phyloP scores from a whole-genome alignment of 2,113 vertebrate genomes.

The Canis aureus region DNA sequence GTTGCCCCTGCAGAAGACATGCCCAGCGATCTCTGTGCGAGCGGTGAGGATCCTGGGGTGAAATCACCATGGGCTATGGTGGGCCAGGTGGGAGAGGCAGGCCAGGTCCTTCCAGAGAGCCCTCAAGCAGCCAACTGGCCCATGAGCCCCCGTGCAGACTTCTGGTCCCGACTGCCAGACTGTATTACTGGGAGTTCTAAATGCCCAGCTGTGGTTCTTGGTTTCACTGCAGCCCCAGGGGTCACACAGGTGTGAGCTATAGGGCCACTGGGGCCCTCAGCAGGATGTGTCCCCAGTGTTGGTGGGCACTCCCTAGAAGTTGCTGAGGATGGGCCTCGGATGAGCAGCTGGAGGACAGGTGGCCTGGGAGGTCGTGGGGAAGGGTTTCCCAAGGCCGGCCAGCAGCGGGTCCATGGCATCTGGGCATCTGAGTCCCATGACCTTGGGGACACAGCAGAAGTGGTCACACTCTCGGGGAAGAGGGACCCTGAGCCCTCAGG shows the following conservation, averaged over 20 bases:
- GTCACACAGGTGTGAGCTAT: background rate
- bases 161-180: background rate
- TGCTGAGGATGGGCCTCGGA: background rate
- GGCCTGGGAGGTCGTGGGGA: fast-evolving
- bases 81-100: background rate
- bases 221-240: background rate
- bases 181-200: background rate
- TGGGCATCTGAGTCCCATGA: background rate
- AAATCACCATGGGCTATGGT: background rate
- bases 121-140: background rate
- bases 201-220: background rate
- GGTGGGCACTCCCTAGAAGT: background rate
- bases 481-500: background rate
- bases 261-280: background rate
- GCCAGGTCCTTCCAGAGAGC: background rate
- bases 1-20: fast-evolving
- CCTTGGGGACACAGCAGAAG: background rate
- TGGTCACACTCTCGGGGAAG: background rate
- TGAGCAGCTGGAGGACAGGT: background rate
- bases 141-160: background rate
- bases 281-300: background rate
- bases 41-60: background rate
- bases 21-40: background rate
- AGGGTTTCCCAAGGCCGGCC: background rate
- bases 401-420: fast-evolving